Percentiles rank a stretch among this genome's conserved stretches.
These are phyloP conservation scores for Hofmannophila pseudospretella DNA, from an alignment of 2,888 invertebrate species.

Conservation along the genomic window DNA sequence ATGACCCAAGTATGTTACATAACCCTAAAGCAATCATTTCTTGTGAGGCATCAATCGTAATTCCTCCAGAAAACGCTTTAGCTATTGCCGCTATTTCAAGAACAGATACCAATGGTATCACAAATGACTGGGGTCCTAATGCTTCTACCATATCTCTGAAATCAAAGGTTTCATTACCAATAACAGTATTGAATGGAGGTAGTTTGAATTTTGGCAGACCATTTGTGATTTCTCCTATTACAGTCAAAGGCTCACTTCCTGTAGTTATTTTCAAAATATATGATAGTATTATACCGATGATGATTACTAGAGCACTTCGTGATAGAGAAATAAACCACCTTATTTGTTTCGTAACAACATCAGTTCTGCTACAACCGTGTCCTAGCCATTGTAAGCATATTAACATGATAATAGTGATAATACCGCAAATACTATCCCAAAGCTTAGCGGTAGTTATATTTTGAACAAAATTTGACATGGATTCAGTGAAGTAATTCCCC, in stretches of 20 bases:
- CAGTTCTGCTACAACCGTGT: slow-evolving; percentile 68
- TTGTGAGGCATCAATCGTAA: slow-evolving; percentile 90
- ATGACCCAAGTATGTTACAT: slow-evolving; percentile 89
- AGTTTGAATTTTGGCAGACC: slow-evolving; percentile 82
- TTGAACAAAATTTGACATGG: slow-evolving; percentile 77
- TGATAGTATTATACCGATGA: slow-evolving; percentile 83
- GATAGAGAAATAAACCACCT: slow-evolving; percentile 83
- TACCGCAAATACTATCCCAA: slow-evolving; percentile 83
- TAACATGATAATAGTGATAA: slow-evolving; percentile 79
- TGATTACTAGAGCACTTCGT: slow-evolving; percentile 89
- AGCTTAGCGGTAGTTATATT: slow-evolving; percentile 77
- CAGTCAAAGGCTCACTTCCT: slow-evolving; percentile 75
- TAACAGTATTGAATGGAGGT: slow-evolving; percentile 82
- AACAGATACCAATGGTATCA: slow-evolving; percentile 83
- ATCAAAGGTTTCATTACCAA: slow-evolving; percentile 76
- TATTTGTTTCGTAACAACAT: slow-evolving; percentile 59
- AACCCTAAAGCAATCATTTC: slow-evolving; percentile 94
- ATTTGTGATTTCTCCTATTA: slow-evolving; percentile 82
- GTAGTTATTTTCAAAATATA: slow-evolving; percentile 43
- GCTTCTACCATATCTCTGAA: slow-evolving; percentile 81
- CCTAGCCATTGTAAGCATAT: slow-evolving; percentile 80
- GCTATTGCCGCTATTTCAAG: slow-evolving; percentile 85
- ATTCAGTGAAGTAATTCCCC: slow-evolving; percentile 81
- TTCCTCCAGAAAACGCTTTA: slow-evolving; percentile 87
- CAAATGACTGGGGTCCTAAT: slow-evolving; percentile 78